Evolutionary conservation across 2,888 invertebrate species (phyloP).

Genomic region (Diarsia mendica): DNA sequence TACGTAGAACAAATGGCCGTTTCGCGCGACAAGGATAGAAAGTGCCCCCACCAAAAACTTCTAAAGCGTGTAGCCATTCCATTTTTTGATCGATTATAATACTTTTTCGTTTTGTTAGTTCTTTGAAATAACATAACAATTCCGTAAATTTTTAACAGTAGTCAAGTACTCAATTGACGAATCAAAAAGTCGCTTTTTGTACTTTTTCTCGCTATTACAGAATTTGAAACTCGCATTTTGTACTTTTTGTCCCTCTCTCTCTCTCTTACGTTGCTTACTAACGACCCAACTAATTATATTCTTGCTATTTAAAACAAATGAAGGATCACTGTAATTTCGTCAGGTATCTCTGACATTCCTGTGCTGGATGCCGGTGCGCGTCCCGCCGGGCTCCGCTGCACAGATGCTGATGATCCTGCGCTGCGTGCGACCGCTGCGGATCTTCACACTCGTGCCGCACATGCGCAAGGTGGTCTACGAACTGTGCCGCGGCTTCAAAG

Average conservation of each 20-base stretch:
- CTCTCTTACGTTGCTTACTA: background rate
- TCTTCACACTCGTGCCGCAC: conserved; percentile 99
- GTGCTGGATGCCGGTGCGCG: conserved; percentile 98
- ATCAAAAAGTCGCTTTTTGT: no score
- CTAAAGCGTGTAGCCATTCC: no score
- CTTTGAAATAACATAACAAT: no score
- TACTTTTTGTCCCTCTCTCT: background rate
- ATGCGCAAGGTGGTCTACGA: conserved; percentile 99
- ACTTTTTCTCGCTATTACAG: background rate
- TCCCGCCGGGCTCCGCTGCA: conserved; percentile 97
- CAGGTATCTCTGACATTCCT: conserved; percentile 98
- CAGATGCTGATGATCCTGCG: conserved; percentile 99
- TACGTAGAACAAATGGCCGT: no score
- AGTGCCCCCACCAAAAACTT: no score
- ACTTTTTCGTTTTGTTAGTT: no score
- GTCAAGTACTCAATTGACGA: no score
- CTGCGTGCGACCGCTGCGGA: conserved; percentile 98
- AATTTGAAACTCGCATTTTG: background rate
- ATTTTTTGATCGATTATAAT: no score
- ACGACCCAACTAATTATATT: background rate
- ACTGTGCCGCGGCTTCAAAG: conserved; percentile 99
- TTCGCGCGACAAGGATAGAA: no score
- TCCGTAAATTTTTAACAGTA: no score
- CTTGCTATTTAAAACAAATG: no score
- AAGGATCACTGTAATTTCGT: background rate